phyloP scores from a whole-genome alignment of 1,140 invertebrate species.

The Caenorhabditis briggsae region DNA sequence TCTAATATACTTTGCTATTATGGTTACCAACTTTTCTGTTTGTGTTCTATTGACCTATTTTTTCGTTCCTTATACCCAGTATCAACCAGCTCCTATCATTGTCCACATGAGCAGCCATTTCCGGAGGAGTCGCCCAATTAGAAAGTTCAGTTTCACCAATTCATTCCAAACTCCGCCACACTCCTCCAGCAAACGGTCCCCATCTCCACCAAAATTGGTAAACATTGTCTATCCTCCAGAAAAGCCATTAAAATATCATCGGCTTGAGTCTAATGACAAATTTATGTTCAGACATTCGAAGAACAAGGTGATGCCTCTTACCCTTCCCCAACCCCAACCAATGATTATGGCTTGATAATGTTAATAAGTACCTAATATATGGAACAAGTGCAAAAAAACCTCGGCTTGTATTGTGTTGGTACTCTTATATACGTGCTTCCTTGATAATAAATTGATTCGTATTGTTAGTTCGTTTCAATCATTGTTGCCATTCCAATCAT shows the following conservation, averaged over 20 bases:
- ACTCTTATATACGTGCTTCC: not conserved
- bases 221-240: not conserved
- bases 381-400: not conserved
- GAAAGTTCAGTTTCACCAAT: no score
- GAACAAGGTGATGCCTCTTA: not conserved
- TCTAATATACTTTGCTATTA: not conserved
- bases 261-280: not conserved
- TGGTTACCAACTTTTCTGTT: not conserved
- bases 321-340: not conserved
- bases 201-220: not conserved
- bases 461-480: not conserved
- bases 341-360: not conserved
- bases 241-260: constrained; percentile 3
- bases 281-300: not conserved
- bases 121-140: not conserved
- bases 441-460: constrained; percentile 15
- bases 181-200: not conserved
- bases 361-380: no score
- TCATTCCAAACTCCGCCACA: not conserved
- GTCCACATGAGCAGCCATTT: no score
- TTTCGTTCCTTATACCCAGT: not conserved
- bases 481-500: not conserved
- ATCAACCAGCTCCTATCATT: not conserved
- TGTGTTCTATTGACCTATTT: not conserved
- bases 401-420: not conserved